A percentile compares a stretch with the other conserved stretches of the same genome.
Evolutionary conservation across 2,888 invertebrate genomes (phyloP).

Genomic region (Lymantria dispar): DNA sequence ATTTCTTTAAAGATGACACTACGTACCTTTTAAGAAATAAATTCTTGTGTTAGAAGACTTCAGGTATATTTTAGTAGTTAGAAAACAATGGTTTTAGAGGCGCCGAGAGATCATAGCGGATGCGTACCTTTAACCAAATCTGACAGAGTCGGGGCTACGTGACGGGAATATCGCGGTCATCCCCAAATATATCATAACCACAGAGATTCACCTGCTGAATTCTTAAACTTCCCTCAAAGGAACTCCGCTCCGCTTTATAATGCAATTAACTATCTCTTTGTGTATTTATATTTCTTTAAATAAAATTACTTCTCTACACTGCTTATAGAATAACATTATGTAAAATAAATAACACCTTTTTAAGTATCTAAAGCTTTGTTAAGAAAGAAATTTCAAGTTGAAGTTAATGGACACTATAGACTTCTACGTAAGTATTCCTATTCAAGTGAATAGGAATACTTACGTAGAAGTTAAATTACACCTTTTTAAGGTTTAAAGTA

Average conservation of each 20-base stretch:
- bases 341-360: too few relatives aligned
- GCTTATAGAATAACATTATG: too few relatives aligned
- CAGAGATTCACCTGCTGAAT: constrained; percentile 57
- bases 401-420: too few relatives aligned
- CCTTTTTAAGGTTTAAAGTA: too few relatives aligned
- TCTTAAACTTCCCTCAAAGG: constrained; percentile 53
- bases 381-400: too few relatives aligned
- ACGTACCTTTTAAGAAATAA: too few relatives aligned
- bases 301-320: background rate
- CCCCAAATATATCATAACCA: constrained; percentile 63
- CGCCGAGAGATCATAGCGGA: constrained; percentile 31
- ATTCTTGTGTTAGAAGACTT: too few relatives aligned
- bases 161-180: constrained; percentile 58
- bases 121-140: constrained; percentile 58
- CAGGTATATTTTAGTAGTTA: background rate
- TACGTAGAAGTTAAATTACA: too few relatives aligned
- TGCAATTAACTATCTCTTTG: constrained; percentile 1
- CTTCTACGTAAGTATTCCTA: too few relatives aligned
- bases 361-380: too few relatives aligned
- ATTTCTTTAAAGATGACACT: too few relatives aligned
- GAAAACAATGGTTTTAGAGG: constrained; percentile 8
- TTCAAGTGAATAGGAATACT: too few relatives aligned
- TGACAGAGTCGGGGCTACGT: constrained; percentile 65
- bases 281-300: background rate
- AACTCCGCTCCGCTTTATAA: background rate